phyloP scores from a whole-genome alignment of 2,113 vertebrate species.

The Epinephelus cyanopodus region DNA sequence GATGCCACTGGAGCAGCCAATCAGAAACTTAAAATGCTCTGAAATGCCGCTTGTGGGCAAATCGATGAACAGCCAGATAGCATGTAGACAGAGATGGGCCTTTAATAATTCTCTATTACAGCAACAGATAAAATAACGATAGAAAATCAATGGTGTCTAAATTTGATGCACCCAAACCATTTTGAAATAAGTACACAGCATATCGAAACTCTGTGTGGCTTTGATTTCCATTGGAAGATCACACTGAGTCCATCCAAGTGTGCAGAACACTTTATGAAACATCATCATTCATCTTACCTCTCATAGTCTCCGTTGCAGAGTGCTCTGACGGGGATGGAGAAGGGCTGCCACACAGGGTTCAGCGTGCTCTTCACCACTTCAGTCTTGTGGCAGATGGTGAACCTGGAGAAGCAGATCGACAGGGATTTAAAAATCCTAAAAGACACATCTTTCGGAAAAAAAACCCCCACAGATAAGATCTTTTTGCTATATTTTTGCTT shows the following conservation, averaged over 20 bases:
- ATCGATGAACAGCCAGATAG: conserved; percentile 61
- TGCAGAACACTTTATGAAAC: not conserved
- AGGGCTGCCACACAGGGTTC: conserved; percentile 92
- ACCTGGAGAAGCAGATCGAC: conserved; percentile 70
- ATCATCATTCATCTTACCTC: conserved; percentile 82
- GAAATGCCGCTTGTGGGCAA: conserved; percentile 48
- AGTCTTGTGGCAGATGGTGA: conserved; percentile 87
- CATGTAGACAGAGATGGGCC: conserved; percentile 22
- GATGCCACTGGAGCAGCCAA: conserved; percentile 55
- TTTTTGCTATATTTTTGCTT: conserved; percentile 14
- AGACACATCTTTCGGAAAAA: conserved; percentile 21
- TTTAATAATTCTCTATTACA: conserved; percentile 57
- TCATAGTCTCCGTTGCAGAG: conserved; percentile 96
- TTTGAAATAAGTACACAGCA: conserved; percentile 35
- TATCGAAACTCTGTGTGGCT: conserved; percentile 21
- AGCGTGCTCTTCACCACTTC: conserved; percentile 90
- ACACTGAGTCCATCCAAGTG: not conserved
- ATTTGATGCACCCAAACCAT: conserved; percentile 36
- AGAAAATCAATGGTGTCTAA: conserved; percentile 65
- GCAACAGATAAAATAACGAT: conserved; percentile 55
- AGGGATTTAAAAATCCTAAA: conserved; percentile 33
- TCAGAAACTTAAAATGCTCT: conserved; percentile 53
- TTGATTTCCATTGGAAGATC: conserved; percentile 47
- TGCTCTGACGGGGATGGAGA: conserved; percentile 92
- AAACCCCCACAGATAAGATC: conserved; percentile 6